Evolutionary conservation across 1,140 invertebrate species (phyloP), one percentile per base, ranked within the genome.

Genomic region (Zaprionus ghesquierei): DNA sequence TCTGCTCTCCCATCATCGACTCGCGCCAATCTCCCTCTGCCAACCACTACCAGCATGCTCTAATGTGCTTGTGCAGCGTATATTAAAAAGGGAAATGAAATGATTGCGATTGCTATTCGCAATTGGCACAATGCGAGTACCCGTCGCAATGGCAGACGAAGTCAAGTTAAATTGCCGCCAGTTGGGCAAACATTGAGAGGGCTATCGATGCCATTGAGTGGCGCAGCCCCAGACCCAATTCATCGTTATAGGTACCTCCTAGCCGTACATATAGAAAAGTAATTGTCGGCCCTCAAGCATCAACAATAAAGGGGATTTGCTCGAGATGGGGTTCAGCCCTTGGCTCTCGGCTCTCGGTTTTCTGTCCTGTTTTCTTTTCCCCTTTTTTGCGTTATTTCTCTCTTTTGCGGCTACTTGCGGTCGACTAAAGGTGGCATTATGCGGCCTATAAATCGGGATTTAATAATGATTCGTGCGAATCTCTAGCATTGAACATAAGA

Each of bases 61-160:
- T 86, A 87, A 86, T 86, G 79, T 86, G 81, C 81, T 87, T 86
- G 81, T 86, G 81, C 81, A 86, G 82, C 81, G 81, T 86, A 86
- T 87, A 87, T 87, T 87, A 87, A 87, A 87, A 87, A 89, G 82
- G 82, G 82, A 87, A 87, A 87, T 87, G 82, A 87, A 87, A 79
- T 87, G 84, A 87, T 89, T 87, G 79, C 82, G 79, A 89, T 89
- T 89, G 84, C 72, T 68, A 60, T 60, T 69, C 56, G 81, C 82
- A 86, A 86, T 87, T 86, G 81, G 81, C 81, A 86, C 81, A 86
- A 86, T 87, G 80, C 70, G 41, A 46, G 41, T 46, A 22, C 41
- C 41, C 41, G 13, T 82, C 81, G 82, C 82, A 85, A 69, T 62
- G 41, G 61, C 73, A 55, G 69, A 69, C 63, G 66, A 41, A 77